Conservation (phyloP, 2,113 vertebrate genomes). For the Parotia lawesii region DNA sequence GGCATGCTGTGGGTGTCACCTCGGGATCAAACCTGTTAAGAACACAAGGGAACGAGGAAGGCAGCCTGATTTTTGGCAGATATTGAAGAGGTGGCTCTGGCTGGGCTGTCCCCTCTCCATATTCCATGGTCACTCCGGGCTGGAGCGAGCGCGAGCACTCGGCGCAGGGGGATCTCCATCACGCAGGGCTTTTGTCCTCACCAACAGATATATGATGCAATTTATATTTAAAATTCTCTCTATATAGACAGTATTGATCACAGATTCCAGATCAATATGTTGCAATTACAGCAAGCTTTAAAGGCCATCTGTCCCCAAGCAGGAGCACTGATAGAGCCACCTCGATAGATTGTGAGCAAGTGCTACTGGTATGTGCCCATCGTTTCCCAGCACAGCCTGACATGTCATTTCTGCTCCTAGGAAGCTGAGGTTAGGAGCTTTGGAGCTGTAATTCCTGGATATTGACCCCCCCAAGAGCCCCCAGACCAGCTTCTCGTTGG, state of each 20-base stretch:
- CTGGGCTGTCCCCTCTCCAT: neutral
- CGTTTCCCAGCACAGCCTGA: neutral
- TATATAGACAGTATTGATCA: constrained; percentile 65
- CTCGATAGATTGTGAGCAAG: neutral
- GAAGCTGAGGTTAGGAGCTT: neutral
- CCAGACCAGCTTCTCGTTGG: neutral
- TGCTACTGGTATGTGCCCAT: neutral
- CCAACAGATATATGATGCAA: constrained; percentile 58
- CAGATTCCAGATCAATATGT: constrained; percentile 57
- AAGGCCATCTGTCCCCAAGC: constrained; percentile 46
- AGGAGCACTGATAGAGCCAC: neutral
- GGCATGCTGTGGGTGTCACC: neutral
- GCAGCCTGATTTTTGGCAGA: neutral
- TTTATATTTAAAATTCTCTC: constrained; percentile 66
- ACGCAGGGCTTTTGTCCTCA: neutral
- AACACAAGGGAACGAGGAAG: neutral
- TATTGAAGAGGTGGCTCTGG: neutral
- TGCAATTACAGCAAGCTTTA: constrained; percentile 58
- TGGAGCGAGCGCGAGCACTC: neutral
- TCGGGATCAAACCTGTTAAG: neutral
- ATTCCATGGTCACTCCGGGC: neutral
- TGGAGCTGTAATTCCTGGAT: neutral
- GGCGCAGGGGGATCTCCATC: neutral
- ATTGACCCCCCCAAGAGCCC: neutral
- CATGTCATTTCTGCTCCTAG: neutral